Conservation (phyloP, 2,113 vertebrate species). For the Pithys albifrons region DNA sequence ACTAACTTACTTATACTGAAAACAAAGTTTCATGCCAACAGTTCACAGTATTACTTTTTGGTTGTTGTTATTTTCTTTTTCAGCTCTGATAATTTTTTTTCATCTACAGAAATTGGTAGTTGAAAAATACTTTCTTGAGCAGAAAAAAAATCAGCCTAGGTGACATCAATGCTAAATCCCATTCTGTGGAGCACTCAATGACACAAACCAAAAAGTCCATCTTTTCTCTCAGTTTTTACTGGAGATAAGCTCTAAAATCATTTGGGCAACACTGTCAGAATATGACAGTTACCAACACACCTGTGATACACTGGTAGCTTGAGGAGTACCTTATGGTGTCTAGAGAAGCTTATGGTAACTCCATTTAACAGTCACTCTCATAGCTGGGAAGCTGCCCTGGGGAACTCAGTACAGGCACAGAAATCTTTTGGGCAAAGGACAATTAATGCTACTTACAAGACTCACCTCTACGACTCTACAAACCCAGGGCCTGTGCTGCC, state of each 20-base stretch:
- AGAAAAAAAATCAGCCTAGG: background rate
- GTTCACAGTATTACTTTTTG: background rate
- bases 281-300: background rate
- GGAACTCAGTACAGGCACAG: background rate
- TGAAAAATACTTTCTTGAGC: background rate
- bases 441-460: background rate
- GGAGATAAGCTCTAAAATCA: background rate
- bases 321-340: background rate
- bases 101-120: background rate
- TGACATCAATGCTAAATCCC: background rate
- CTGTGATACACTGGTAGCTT: background rate
- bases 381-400: background rate
- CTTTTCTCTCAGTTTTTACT: background rate
- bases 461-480: background rate
- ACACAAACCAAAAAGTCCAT: background rate
- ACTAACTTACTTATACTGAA: background rate
- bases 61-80: background rate
- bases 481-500: background rate
- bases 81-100: background rate
- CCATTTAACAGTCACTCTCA: background rate
- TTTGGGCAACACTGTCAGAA: background rate
- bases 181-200: background rate
- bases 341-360: background rate
- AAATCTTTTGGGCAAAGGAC: background rate
- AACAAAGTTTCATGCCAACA: background rate